Evolutionary conservation across 30 jellyfish, hydroid and myxozoan genomes (phyloP).

Genomic region (Cassiopea andromeda): DNA sequence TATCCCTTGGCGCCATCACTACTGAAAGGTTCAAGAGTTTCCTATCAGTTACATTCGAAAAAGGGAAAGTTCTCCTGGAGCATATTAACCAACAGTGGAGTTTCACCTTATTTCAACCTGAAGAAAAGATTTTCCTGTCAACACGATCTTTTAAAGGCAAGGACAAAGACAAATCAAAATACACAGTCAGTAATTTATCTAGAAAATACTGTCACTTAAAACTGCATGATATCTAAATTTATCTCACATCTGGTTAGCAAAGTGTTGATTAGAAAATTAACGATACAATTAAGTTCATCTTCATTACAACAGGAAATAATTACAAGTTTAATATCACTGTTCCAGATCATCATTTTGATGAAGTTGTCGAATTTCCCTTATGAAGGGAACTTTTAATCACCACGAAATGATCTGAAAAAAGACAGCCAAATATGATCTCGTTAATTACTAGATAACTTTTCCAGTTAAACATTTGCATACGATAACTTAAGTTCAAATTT

Average conservation of each 20-base stretch:
- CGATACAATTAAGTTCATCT: not conserved
- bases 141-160: not conserved
- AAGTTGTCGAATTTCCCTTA: not conserved
- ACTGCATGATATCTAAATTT: not conserved
- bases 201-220: not conserved
- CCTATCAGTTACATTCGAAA: too few species aligned
- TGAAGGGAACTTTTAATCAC: not conserved
- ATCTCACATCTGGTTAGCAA: not conserved
- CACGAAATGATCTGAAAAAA: not conserved
- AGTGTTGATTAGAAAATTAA: not conserved
- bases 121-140: too few species aligned
- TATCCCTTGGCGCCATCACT: too few species aligned
- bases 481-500: not conserved
- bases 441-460: not conserved
- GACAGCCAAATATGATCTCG: not conserved
- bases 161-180: not conserved
- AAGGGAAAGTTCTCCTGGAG: too few species aligned
- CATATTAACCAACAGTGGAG: too few species aligned
- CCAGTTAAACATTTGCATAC: not conserved
- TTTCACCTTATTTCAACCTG: too few species aligned
- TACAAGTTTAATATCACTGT: not conserved
- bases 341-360: not conserved
- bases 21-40: too few species aligned
- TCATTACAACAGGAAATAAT: not conserved
- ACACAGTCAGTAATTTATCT: not conserved